A percentile compares a stretch with the other conserved stretches of the same genome.
phyloP scores from a whole-genome alignment of 2,888 invertebrate genomes.

The Diarsia mendica region DNA sequence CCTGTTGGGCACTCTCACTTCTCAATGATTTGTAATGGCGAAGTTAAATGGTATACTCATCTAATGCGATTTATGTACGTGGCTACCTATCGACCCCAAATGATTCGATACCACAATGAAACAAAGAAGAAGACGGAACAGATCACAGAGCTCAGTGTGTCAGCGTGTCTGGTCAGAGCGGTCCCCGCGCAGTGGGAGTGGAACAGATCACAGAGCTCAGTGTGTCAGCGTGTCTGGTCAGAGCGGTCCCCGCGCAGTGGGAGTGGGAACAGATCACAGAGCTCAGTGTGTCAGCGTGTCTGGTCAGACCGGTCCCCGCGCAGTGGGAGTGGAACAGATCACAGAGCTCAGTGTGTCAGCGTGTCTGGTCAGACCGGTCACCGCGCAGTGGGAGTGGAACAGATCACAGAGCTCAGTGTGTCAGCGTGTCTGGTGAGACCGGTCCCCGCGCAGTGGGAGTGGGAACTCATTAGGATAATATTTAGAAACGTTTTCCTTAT shows the following conservation, averaged over 20 bases:
- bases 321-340: background rate
- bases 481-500: constrained; percentile 20
- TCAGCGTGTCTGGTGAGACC: too few relatives aligned
- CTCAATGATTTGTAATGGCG: background rate
- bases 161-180: too few relatives aligned
- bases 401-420: background rate
- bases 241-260: background rate
- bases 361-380: background rate
- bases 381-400: background rate
- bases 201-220: too few relatives aligned
- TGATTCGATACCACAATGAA: background rate
- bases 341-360: background rate
- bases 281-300: background rate
- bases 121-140: background rate
- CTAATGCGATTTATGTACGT: background rate
- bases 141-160: background rate
- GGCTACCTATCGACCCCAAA: background rate
- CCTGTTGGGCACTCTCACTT: background rate
- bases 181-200: background rate
- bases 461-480: constrained; percentile 25
- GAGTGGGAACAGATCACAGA: background rate
- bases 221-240: background rate
- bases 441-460: background rate
- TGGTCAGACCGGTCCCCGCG: background rate
- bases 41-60: background rate